Conservation (phyloP, 2,888 invertebrate genomes). For the Lasioglossum morio region DNA sequence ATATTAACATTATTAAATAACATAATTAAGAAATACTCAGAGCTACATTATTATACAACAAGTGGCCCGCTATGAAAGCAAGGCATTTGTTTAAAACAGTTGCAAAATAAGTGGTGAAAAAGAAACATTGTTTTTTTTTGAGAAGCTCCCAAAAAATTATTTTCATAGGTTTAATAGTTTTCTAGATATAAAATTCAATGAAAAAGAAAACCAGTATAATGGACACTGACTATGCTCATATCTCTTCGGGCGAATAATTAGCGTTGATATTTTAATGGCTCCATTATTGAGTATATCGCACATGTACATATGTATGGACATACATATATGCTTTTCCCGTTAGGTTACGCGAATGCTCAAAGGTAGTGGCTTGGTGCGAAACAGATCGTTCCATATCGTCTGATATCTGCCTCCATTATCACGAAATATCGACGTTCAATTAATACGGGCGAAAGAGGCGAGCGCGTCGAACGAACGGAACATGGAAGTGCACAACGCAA, state of each 20-base stretch:
- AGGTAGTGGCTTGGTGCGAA: slow-evolving; percentile 21
- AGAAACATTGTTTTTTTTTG: too few relatives aligned
- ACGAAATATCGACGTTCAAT: slow-evolving; percentile 37
- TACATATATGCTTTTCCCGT: background rate
- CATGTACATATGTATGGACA: slow-evolving; percentile 12
- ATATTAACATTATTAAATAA: too few relatives aligned
- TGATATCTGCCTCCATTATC: slow-evolving; percentile 46
- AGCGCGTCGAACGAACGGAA: slow-evolving; percentile 4
- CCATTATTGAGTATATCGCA: slow-evolving; percentile 48
- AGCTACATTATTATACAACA: too few relatives aligned
- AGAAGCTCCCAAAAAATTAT: too few relatives aligned
- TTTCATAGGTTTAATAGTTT: too few relatives aligned
- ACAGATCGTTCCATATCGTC: slow-evolving; percentile 37
- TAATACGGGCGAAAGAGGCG: slow-evolving; percentile 17
- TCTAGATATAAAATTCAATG: too few relatives aligned
- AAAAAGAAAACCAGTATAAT: slow-evolving; percentile 19
- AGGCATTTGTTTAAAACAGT: too few relatives aligned
- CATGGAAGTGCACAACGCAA: background rate
- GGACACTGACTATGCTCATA: background rate
- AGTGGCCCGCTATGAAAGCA: too few relatives aligned
- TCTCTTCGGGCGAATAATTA: slow-evolving; percentile 42
- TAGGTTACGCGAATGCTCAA: slow-evolving; percentile 42
- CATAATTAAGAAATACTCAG: too few relatives aligned
- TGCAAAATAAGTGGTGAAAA: too few relatives aligned
- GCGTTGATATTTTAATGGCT: slow-evolving; percentile 59